Percentiles rank a stretch among this genome's conserved stretches.
phyloP scores from a whole-genome alignment of 1,140 invertebrate genomes.

The Teleogryllus occipitalis region DNA sequence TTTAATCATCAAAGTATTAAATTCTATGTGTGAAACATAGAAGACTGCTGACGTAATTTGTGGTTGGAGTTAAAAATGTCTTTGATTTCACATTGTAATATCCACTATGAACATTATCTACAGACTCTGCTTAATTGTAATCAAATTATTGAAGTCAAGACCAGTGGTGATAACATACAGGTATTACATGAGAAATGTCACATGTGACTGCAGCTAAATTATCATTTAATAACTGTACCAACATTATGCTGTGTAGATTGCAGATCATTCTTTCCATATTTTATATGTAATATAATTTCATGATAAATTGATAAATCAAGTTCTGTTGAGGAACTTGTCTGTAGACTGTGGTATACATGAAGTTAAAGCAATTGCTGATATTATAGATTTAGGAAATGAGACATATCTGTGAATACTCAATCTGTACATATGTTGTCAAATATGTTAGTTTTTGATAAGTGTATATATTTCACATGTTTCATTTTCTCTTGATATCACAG shows the following conservation, averaged over 20 bases:
- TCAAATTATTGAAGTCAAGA: no score
- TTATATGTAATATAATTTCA: not conserved
- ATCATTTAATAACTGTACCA: no score
- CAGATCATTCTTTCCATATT: not conserved
- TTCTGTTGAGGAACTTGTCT: not conserved
- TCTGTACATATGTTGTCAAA: not conserved
- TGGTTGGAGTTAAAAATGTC: no score
- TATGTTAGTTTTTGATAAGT: slow-evolving; percentile 6
- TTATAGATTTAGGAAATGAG: slow-evolving; percentile 1
- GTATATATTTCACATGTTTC: not conserved
- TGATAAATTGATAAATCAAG: not conserved
- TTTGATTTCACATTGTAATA: no score
- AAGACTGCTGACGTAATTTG: no score
- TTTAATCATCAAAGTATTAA: no score
- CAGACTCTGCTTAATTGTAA: no score
- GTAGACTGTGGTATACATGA: not conserved
- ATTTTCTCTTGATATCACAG: not conserved
- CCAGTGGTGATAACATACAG: no score
- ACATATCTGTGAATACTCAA: slow-evolving; percentile 5
- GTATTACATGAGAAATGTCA: no score
- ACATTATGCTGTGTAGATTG: not conserved
- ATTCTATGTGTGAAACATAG: no score
- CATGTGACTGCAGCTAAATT: no score
- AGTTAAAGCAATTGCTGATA: not conserved
- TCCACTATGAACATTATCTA: no score